A percentile compares a stretch with the other conserved stretches of the same genome.
These are phyloP conservation scores for Ailuropoda melanoleuca DNA, from an alignment of 2,113 vertebrate species.

Conservation along the genomic window DNA sequence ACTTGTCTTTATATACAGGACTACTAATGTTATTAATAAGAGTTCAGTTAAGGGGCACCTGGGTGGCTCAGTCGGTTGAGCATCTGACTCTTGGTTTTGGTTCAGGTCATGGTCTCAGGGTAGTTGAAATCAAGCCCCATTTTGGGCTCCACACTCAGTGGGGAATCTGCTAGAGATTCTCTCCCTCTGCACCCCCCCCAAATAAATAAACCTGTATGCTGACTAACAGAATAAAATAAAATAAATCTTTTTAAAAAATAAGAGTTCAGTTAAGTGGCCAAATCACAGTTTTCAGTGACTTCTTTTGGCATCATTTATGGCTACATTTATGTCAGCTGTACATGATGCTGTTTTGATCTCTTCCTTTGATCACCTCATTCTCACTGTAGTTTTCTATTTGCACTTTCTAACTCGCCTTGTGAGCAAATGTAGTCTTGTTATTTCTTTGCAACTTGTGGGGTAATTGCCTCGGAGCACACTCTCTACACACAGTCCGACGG, in stretches of 20 bases:
- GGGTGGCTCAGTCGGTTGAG: not conserved
- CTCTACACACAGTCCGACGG: accelerated
- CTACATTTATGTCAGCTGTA: not conserved
- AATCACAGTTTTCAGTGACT: not conserved
- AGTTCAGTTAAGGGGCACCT: not conserved
- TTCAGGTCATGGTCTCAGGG: not conserved
- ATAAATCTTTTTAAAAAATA: not conserved
- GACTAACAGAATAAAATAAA: no score
- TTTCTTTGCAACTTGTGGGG: not conserved
- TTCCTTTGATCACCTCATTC: not conserved
- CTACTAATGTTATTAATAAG: not conserved
- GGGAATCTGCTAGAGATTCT: not conserved
- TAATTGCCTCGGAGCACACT: not conserved
- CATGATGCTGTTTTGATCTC: not conserved
- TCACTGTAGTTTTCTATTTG: not conserved
- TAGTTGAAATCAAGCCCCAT: not conserved
- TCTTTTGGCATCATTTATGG: not conserved
- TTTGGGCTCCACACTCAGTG: not conserved
- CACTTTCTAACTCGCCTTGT: not conserved
- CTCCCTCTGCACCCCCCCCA: not conserved
- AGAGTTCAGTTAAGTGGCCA: not conserved
- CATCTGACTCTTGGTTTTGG: not conserved
- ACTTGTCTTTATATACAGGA: not conserved
- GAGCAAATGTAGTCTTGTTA: not conserved
- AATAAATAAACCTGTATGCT: no score